Conservation (phyloP, 1,140 invertebrate species). For the Bombus sibiricus region DNA sequence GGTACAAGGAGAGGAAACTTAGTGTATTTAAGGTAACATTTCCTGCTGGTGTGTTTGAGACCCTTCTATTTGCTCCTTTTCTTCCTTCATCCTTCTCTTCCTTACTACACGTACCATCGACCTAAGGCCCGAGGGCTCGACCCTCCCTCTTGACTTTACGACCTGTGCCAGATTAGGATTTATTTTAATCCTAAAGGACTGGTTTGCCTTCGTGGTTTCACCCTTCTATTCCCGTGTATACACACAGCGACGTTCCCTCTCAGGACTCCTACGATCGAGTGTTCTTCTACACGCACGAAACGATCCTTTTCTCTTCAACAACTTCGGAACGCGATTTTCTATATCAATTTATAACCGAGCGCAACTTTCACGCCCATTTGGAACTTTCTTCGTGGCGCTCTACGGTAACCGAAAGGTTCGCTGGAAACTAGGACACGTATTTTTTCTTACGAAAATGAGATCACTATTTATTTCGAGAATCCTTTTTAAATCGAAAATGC, state of each 20-base stretch:
- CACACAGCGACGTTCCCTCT: background rate
- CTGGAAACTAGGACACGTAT: background rate
- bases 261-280: background rate
- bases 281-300: background rate
- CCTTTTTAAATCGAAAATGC: too few relatives aligned
- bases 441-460: background rate
- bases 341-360: background rate
- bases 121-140: constrained; percentile 22
- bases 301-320: constrained; percentile 18
- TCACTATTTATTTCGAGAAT: background rate
- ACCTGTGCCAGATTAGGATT: constrained; percentile 72
- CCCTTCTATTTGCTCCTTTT: constrained; percentile 51
- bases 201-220: constrained; percentile 29
- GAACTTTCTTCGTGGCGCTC: background rate
- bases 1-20: constrained; percentile 25
- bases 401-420: background rate
- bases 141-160: constrained; percentile 69
- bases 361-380: background rate
- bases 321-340: background rate
- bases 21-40: constrained; percentile 48
- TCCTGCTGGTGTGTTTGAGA: constrained; percentile 44
- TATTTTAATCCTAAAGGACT: constrained; percentile 74
- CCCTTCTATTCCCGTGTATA: constrained; percentile 1
- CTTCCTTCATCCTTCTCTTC: constrained; percentile 33
- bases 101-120: background rate